These are phyloP conservation scores for Alectoris magna DNA, from an alignment of 2,797 vertebrate species.

Conservation along the genomic window DNA sequence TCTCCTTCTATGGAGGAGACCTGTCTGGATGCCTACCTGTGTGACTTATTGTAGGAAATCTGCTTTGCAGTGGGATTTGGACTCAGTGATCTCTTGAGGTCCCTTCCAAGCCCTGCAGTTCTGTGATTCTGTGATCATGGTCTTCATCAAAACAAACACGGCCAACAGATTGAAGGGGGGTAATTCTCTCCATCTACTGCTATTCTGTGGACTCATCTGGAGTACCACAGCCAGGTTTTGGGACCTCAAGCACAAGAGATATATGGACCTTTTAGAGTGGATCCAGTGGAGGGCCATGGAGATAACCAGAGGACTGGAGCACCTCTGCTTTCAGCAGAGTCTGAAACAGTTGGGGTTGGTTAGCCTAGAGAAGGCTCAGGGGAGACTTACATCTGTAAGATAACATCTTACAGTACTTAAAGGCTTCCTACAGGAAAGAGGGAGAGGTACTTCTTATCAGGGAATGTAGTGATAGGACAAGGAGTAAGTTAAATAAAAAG, in stretches of 20 bases:
- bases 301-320: background rate
- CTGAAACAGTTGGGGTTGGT: background rate
- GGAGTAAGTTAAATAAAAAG: background rate
- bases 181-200: background rate
- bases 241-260: background rate
- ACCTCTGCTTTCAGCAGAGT: background rate
- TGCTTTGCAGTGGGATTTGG: no score
- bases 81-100: no score
- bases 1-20: no score
- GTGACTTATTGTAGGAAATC: no score
- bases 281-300: background rate
- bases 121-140: background rate
- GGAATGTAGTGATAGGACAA: background rate
- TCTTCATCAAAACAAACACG: background rate
- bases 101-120: no score
- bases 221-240: background rate
- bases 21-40: no score
- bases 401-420: background rate
- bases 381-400: background rate
- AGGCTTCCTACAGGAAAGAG: background rate
- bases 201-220: background rate
- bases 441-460: background rate
- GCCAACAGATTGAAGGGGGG: background rate
- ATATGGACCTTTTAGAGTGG: background rate
- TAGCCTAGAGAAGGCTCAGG: background rate